Evolutionary conservation across 2,888 invertebrate species (phyloP), one percentile per base, ranked within the genome.

Genomic region (Drosophila putrida): DNA sequence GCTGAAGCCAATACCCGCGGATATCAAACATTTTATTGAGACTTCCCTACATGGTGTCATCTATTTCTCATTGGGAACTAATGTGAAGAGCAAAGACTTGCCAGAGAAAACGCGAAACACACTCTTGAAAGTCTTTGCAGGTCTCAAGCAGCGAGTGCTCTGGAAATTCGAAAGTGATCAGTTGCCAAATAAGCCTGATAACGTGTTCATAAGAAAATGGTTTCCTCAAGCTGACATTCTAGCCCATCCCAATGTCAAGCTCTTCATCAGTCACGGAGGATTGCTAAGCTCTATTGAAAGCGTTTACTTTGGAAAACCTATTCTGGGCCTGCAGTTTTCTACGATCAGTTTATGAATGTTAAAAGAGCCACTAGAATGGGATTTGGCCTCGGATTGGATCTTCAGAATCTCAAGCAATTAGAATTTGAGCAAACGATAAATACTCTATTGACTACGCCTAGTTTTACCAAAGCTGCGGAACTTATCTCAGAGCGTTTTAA

Each of bases 201-300:
- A 92, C 75, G 88, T 93, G 0, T 75, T 88, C 4, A 90, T 91
- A 6, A 86, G 78, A 27, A 83, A 90, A 25, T 93, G 92, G 93
- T 90, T 91, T 44, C 92, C 93, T 5, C 93, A 93, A 64, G 67
- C 88, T 1, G 92, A 92, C 55, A 82, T 93, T 5, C 63, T 92
- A 25, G 92, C 92, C n/a, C 93, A 94, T 82, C 91, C 92, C 0
- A 93, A 93, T 27, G 91, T 93, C 0, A 91, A 91, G 31, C 87
- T 93, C 0, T 94, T 94, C 60, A 93, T 94, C 44, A 93, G 93
- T 0, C 94, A 94, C 77, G 94, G 93, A 0, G 94, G 94, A 0
- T 89, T 94, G 11, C 88, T 94, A 20, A 93, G 94, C 50, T 90
- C 93, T 4, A 92, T 92, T 20, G 94, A 94, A 75, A 91, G 93